Percentiles rank a stretch among this genome's conserved stretches.
Evolutionary conservation across 2,888 invertebrate species (phyloP).

Genomic region (Poecilobothrus nobilitatus): DNA sequence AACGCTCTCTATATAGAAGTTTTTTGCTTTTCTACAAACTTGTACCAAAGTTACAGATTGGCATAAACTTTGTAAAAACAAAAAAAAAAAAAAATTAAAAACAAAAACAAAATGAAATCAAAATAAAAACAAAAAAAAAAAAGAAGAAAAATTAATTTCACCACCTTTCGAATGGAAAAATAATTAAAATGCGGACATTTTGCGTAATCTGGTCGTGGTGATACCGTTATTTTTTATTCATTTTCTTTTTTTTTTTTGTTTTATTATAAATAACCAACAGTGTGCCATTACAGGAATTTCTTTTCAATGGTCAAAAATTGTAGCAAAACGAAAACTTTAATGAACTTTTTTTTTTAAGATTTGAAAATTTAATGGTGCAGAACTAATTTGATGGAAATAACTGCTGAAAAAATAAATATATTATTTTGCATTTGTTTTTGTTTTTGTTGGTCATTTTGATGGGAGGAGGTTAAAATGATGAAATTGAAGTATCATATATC

Average conservation of each 20-base stretch:
- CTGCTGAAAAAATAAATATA: background rate
- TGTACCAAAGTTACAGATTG: too few species aligned
- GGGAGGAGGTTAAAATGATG: background rate
- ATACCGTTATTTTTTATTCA: background rate
- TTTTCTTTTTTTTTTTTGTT: background rate
- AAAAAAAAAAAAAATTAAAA: too few species aligned
- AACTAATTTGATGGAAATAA: background rate
- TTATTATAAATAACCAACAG: background rate
- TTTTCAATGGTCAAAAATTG: background rate
- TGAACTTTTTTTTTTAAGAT: background rate
- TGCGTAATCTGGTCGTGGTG: background rate
- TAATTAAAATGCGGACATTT: conserved; percentile 1
- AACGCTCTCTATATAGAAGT: too few species aligned
- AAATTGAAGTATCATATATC: background rate
- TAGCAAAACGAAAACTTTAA: too few species aligned
- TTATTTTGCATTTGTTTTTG: too few species aligned
- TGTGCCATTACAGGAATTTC: background rate
- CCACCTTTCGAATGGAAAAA: background rate
- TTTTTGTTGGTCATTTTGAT: background rate
- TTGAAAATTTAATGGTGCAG: conserved; percentile 6
- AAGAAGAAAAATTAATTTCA: too few species aligned
- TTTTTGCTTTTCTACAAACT: too few species aligned
- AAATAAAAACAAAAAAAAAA: too few species aligned
- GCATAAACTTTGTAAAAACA: too few species aligned
- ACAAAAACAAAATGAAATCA: too few species aligned